These are phyloP conservation scores for Nesoenas mayeri DNA, from an alignment of 2,113 vertebrate species.

Conservation along the genomic window DNA sequence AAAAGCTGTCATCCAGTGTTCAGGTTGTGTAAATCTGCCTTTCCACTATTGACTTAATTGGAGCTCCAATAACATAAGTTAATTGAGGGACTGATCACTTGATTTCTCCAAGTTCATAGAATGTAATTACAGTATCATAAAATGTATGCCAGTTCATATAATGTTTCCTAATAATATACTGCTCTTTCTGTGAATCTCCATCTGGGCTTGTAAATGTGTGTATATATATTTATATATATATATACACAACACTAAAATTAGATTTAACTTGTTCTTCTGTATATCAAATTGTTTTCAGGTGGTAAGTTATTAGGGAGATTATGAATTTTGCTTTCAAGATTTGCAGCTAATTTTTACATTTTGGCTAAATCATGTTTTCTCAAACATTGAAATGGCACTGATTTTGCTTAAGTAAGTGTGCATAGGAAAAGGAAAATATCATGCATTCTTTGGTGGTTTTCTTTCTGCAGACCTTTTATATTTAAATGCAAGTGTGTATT, in stretches of 20 bases:
- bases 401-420: neutral
- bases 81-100: neutral
- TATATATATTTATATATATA: too few relatives aligned
- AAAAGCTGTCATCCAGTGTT: neutral
- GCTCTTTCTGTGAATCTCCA: neutral
- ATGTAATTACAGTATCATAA: neutral
- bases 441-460: neutral
- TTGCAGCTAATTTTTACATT: neutral
- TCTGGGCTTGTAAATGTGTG: neutral
- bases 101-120: neutral
- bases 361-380: neutral
- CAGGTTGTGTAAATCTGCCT: neutral
- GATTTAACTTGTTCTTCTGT: neutral
- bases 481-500: neutral
- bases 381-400: neutral
- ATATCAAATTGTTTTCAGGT: neutral
- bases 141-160: neutral
- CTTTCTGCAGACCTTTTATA: neutral
- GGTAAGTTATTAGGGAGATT: neutral
- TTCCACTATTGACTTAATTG: neutral
- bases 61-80: neutral
- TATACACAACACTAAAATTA: neutral
- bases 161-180: neutral
- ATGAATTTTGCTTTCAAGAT: neutral
- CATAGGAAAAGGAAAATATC: neutral